Base-by-base conservation (phyloP, 2,113 vertebrate species). In the Trinectes maculatus region DNA sequence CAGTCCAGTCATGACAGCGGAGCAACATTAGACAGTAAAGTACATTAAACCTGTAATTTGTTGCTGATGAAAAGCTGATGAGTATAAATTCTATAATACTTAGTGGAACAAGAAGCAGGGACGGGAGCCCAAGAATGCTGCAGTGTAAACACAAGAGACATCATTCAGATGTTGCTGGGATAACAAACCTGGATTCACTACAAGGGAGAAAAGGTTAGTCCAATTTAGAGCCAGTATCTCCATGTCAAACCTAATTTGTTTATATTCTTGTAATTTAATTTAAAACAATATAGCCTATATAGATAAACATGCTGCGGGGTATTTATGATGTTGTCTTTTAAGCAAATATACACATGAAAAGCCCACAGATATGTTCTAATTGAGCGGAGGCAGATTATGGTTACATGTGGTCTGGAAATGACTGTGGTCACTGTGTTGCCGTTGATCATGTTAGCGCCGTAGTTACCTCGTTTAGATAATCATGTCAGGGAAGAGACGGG, bases 41-140 rank as follows among this genome's bases (percentile, higher is more conserved):
- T 42, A 53, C 52, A 58, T 79, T 67, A 77, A 81, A 78, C 77
- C 79, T 79, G 26, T 75, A 72, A 75, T 83, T 81, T 85, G 47
- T 62, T 74, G 69, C 58, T 82, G 65, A 68, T 79, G 60, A 79
- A 77, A 67, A 84, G 56, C 51, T 69, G 46, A 82, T 85, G 71
- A 67, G 36, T 79, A 81, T 66, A 74, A 79, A 70, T 58, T 60
- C 55, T 69, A 15, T 77, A 60, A 57, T 84, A 29, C 33, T 44
- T 31, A 40, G 18, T 80, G 64, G 63, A 71, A 85, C 57, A 49
- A 68, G 62, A 71, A 34, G 47, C 22, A 39, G 9, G 26, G 19
- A 48, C 15, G 0, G 22, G 16, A 11, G 6, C 49, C 74, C 79
- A 72, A 66, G 49, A 71, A 54, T 46, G 21, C 34, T 37, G 52